phyloP scores from a whole-genome alignment of 2,797 vertebrate species.

The Chromis chromis region DNA sequence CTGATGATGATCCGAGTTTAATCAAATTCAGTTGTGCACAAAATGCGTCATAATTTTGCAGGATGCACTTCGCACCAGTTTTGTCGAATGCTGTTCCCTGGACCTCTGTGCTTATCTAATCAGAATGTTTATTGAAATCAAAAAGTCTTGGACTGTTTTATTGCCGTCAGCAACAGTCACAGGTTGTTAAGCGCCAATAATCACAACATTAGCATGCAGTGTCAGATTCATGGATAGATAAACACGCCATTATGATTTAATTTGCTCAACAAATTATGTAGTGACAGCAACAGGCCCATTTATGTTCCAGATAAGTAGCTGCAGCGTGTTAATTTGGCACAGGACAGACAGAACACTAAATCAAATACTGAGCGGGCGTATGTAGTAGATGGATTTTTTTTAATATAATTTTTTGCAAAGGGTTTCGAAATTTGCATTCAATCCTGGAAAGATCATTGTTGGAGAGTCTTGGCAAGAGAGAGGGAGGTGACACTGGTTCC shows the following conservation, averaged over 20 bases:
- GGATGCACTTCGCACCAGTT: constrained; percentile 8
- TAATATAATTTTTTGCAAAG: constrained; percentile 11
- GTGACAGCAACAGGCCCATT: constrained; percentile 24
- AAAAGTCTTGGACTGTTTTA: constrained; percentile 29
- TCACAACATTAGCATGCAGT: constrained; percentile 53
- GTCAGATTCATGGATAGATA: constrained; percentile 60
- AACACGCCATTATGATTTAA: constrained; percentile 44
- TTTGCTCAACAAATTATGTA: constrained; percentile 46
- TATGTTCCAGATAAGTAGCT: constrained; percentile 21
- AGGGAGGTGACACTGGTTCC: constrained; percentile 85
- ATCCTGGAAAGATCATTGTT: constrained; percentile 79
- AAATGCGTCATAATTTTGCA: not conserved
- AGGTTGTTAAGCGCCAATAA: constrained; percentile 46
- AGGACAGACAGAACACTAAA: not conserved
- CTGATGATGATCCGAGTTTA: constrained; percentile 27
- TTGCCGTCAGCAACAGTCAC: constrained; percentile 39
- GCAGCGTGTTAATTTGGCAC: constrained; percentile 16
- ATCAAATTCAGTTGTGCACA: not conserved
- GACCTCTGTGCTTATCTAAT: constrained; percentile 52
- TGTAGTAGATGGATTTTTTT: not conserved
- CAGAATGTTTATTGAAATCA: constrained; percentile 37
- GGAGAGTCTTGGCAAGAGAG: constrained; percentile 72
- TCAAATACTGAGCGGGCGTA: not conserved
- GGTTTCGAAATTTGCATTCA: constrained; percentile 47
- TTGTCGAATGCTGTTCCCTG: constrained; percentile 15